Evolutionary conservation across 2,888 invertebrate genomes (phyloP), one percentile per base, ranked within the genome.

Genomic region (Ceramica pisi): DNA sequence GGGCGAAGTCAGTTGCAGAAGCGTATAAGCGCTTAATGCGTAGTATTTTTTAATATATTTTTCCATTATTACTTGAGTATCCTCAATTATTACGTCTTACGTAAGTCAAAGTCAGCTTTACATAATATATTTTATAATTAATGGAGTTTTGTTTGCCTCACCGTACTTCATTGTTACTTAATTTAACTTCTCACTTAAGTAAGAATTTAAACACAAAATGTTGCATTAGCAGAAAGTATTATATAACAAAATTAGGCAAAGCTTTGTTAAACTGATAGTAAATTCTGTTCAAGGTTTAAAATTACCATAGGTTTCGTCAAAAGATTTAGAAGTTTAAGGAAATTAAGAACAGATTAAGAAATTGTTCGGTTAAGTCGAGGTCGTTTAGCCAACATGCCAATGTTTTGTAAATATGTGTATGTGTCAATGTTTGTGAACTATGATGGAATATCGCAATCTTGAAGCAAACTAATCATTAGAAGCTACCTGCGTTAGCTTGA

Each of bases 261-360:
- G 14, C 14, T 68, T 69, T 51, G 35, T n/a, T 7, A 60, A 67
- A 31, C 9, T 16, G 16, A 35, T 6, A 48, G 50, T 41, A 48
- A 19, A 73, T 38, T 41, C 0, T 44, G 2, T 44, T 67, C 75
- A 78, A 78, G 65, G 80, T 69, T 78, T 23, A 7, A 21, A 46
- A 75, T 70, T 60, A 80, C 55, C 62, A 67, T 64, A 63, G 14
- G 61, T 65, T 81, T 77, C 76, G 31, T 70, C 59, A 78, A 75
- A 68, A 71, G 38, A 56, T 65, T 56, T 46, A 2, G 44, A 44
- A 38, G 38, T 71, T 64, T 53, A 56, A 38, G 62, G 61, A 77
- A 78, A 73, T 69, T 68, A 72, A 61, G 77, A 67, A 81, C 56
- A 23, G 26, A 67, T 78, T 79, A 70, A 67, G 78, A 66, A 71